Evolutionary conservation across 2,113 vertebrate species (phyloP).

Genomic region (Nannobrachium achirus): DNA sequence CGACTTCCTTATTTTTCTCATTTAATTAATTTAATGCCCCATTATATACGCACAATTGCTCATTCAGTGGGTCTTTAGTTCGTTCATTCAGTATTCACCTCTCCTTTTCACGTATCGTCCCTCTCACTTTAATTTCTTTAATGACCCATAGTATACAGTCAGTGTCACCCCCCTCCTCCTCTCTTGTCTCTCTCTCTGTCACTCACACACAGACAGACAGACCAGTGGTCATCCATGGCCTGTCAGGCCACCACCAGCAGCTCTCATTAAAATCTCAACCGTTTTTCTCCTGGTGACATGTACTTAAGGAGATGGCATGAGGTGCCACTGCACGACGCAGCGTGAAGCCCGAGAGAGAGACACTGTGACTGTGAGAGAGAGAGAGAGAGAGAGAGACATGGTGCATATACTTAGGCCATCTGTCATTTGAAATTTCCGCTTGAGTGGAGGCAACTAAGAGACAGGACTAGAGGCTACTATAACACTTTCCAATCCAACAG

Average conservation of each 20-base stretch:
- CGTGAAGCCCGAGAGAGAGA: slow-evolving; percentile 19
- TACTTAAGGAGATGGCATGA: slow-evolving; percentile 72
- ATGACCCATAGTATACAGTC: slow-evolving; percentile 44
- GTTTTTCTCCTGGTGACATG: slow-evolving; percentile 69
- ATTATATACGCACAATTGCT: too few species aligned
- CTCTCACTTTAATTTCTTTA: slow-evolving; percentile 66
- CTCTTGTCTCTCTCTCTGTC: background rate
- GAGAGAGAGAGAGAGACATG: slow-evolving; percentile 13
- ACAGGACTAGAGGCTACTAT: too few species aligned
- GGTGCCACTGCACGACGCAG: slow-evolving; percentile 42
- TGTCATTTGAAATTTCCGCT: slow-evolving; percentile 65
- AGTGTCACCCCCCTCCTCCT: slow-evolving; percentile 9
- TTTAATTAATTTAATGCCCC: too few species aligned
- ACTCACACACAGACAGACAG: slow-evolving; percentile 33
- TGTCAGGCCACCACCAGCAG: slow-evolving; percentile 48
- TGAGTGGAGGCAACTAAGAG: slow-evolving; percentile 32
- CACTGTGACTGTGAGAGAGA: too few species aligned
- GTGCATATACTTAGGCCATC: slow-evolving; percentile 44
- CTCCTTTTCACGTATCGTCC: background rate
- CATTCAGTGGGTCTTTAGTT: too few species aligned
- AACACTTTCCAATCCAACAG: too few species aligned
- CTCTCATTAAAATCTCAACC: slow-evolving; percentile 69
- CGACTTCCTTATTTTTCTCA: background rate
- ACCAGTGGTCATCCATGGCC: slow-evolving; percentile 50
- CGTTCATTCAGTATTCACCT: background rate